Percentiles rank a stretch among this genome's conserved stretches.
phyloP scores from a whole-genome alignment of 2,113 vertebrate genomes.

The Ornithorhynchus anatinus region DNA sequence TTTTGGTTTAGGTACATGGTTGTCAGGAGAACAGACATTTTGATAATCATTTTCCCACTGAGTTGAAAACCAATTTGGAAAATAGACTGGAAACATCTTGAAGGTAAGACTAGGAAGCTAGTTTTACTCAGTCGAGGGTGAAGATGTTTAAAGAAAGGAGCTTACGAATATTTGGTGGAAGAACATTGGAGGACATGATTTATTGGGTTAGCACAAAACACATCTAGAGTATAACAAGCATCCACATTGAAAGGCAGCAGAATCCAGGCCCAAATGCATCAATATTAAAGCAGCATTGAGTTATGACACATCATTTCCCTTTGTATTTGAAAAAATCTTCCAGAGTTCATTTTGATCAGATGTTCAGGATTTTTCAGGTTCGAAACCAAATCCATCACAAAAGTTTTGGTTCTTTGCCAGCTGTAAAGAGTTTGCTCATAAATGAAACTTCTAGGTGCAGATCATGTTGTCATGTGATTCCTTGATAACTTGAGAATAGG shows the following conservation, averaged over 20 bases:
- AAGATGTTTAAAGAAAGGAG: too few relatives aligned
- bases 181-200: not conserved
- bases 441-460: too few relatives aligned
- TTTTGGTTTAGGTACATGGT: too few relatives aligned
- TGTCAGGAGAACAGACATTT: too few relatives aligned
- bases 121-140: too few relatives aligned
- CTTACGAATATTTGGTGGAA: too few relatives aligned
- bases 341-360: slow-evolving; percentile 17
- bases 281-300: not conserved
- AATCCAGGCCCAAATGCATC: not conserved
- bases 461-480: too few relatives aligned
- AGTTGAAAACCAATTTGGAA: too few relatives aligned
- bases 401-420: not conserved
- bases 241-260: not conserved
- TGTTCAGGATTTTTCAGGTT: not conserved
- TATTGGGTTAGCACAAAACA: not conserved
- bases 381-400: not conserved
- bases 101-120: too few relatives aligned
- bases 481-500: too few relatives aligned
- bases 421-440: not conserved
- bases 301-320: not conserved
- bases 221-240: not conserved
- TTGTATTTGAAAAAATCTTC: not conserved
- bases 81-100: too few relatives aligned
- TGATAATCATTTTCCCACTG: too few relatives aligned